Conservation (phyloP, 2,888 invertebrate genomes). For the Rhimphoctona megacephalus region DNA sequence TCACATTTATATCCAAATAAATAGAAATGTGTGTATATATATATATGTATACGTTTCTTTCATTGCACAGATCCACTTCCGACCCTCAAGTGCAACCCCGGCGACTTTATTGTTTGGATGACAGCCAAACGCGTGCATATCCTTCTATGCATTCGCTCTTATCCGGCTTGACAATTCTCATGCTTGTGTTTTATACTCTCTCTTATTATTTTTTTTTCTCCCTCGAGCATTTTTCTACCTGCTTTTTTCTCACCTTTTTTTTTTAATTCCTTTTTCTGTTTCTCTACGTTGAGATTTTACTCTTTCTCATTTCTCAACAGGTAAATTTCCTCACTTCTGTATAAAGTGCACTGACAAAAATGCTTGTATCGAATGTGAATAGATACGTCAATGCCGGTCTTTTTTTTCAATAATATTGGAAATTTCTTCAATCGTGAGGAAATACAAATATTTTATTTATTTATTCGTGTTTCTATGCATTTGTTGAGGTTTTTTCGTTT, state of each 20-base stretch:
- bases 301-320: constrained; percentile 49
- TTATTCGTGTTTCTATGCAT: neutral
- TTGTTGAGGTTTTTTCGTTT: neutral
- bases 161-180: constrained; percentile 2
- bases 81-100: constrained; percentile 63
- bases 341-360: constrained; percentile 7
- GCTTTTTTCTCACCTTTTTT: constrained; percentile 38
- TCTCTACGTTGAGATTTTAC: neutral
- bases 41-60: constrained; percentile 11
- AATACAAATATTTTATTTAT: neutral
- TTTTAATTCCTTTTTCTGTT: neutral
- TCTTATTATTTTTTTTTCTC: constrained; percentile 1
- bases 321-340: constrained; percentile 46
- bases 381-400: neutral
- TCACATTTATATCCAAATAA: neutral
- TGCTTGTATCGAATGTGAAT: neutral
- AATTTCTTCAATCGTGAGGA: neutral
- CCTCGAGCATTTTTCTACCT: constrained; percentile 41
- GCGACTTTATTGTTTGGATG: constrained; percentile 70
- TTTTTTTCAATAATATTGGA: neutral
- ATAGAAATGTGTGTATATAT: neutral
- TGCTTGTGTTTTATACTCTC: neutral
- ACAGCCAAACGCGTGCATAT: constrained; percentile 64
- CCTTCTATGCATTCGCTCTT: constrained; percentile 23
- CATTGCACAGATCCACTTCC: constrained; percentile 59